Percentiles rank a stretch among this genome's conserved stretches.
Conservation (phyloP, 1,140 invertebrate species). For the Philaenus spumarius region DNA sequence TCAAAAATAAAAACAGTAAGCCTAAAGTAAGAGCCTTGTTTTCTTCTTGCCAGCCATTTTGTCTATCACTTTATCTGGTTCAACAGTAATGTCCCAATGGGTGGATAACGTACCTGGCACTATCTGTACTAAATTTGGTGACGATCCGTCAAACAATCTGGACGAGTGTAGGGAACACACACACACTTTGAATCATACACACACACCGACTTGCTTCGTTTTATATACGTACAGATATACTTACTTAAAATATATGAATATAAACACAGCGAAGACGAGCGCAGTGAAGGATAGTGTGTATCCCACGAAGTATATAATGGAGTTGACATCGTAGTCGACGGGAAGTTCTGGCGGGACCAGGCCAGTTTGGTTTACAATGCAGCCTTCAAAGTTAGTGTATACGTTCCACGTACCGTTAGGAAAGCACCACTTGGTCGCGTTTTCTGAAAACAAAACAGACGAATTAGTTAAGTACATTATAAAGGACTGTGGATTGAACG, state of each 20-base stretch:
- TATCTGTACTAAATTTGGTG: too few species aligned
- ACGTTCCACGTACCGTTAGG: slow-evolving; percentile 60
- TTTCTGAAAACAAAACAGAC: slow-evolving; percentile 53
- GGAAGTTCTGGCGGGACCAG: slow-evolving; percentile 39
- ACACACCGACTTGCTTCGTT: too few species aligned
- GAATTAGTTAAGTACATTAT: background rate
- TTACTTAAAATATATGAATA: slow-evolving; percentile 82
- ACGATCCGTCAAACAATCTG: too few species aligned
- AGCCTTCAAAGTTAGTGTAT: slow-evolving; percentile 59
- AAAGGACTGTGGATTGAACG: background rate
- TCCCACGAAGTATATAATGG: slow-evolving; percentile 65
- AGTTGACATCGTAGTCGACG: slow-evolving; percentile 48
- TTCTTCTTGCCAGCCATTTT: too few species aligned
- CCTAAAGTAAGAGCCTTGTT: too few species aligned
- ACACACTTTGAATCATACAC: too few species aligned
- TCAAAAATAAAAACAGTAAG: too few species aligned
- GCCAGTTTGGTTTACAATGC: slow-evolving; percentile 37
- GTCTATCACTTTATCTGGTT: too few species aligned
- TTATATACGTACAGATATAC: too few species aligned
- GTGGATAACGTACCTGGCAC: too few species aligned
- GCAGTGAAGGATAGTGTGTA: slow-evolving; percentile 70
- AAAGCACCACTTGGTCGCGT: slow-evolving; percentile 61
- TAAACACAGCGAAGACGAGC: slow-evolving; percentile 63
- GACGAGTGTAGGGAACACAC: too few species aligned
- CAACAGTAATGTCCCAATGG: too few species aligned